Percentiles rank a stretch among this genome's conserved stretches.
phyloP scores from a whole-genome alignment of 1,140 invertebrate species.

The Physella acuta region DNA sequence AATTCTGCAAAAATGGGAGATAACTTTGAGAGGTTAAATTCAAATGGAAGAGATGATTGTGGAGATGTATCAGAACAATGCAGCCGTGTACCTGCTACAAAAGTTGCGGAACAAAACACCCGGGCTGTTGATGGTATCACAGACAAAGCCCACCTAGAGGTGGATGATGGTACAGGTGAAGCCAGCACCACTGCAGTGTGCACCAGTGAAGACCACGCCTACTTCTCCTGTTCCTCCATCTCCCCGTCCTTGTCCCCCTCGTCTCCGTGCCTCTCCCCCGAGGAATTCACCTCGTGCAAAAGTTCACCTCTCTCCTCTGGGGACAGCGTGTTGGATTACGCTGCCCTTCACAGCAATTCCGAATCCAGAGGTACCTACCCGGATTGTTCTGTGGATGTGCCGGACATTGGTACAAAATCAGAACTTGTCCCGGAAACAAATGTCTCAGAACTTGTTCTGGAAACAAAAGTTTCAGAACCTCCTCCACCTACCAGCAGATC shows the following conservation, averaged over 20 bases:
- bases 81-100: no score
- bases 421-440: no score
- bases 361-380: no score
- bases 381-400: no score
- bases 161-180: background rate
- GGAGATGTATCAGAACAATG: background rate
- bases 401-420: no score
- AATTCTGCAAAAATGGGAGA: no score
- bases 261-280: slow-evolving; percentile 8
- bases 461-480: no score
- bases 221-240: slow-evolving; percentile 20
- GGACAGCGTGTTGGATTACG: background rate
- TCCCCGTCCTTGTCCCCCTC: slow-evolving; percentile 6
- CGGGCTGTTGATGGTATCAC: background rate
- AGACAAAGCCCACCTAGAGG: no score
- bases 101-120: background rate
- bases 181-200: background rate
- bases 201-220: slow-evolving; percentile 22
- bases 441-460: no score
- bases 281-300: background rate
- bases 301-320: background rate
- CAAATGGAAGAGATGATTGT: background rate
- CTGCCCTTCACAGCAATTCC: no score
- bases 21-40: no score
- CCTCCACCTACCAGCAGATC: no score